A percentile compares a stretch with the other conserved stretches of the same genome.
Conservation (phyloP, 2,113 vertebrate species). For the Ptychochromis oligacanthus region DNA sequence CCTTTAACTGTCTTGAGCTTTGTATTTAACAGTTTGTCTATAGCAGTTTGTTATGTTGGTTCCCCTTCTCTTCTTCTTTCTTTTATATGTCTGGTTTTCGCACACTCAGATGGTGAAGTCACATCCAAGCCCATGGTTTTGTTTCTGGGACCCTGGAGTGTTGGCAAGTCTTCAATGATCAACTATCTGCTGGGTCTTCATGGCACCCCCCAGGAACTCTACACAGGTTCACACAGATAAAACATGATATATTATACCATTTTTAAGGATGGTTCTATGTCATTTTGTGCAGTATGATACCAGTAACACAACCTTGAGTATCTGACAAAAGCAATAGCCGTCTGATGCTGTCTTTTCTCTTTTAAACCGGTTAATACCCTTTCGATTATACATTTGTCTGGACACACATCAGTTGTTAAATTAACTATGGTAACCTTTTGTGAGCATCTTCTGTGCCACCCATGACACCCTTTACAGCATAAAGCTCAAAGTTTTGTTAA, state of each 20-base stretch:
- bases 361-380: background rate
- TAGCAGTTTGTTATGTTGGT: background rate
- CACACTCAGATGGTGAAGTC: slow-evolving; percentile 89
- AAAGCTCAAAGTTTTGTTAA: background rate
- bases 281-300: background rate
- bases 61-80: background rate
- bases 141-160: slow-evolving; percentile 97
- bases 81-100: background rate
- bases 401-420: background rate
- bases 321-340: fast-evolving
- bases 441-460: too few relatives aligned
- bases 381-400: background rate
- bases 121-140: slow-evolving; percentile 98
- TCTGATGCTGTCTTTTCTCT: background rate
- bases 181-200: slow-evolving; percentile 96
- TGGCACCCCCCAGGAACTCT: slow-evolving; percentile 89
- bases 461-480: too few relatives aligned
- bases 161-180: slow-evolving; percentile 99
- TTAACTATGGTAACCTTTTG: too few relatives aligned
- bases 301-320: background rate
- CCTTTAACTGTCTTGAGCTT: too few relatives aligned
- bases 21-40: background rate
- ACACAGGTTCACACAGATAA: slow-evolving; percentile 85
- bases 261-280: background rate
- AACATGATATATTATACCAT: background rate